Evolutionary conservation across 1,140 invertebrate genomes (phyloP).

Genomic region (Drosophila quadrilineata): DNA sequence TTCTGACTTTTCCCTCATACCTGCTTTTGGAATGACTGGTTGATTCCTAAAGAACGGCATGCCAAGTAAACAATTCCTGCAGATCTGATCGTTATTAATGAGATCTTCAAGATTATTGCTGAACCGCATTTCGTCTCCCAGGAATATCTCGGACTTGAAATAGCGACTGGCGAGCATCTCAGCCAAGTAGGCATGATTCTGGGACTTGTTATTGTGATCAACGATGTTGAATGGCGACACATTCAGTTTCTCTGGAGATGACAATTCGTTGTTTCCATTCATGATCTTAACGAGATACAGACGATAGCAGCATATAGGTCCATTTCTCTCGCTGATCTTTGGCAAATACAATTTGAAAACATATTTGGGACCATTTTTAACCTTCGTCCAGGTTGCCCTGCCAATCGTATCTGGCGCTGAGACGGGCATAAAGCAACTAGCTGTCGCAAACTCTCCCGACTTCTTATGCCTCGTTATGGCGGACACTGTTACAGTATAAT

Average conservation of each 20-base stretch:
- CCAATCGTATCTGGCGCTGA: conserved; percentile 86
- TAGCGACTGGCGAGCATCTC: conserved; percentile 88
- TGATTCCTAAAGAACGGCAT: conserved; percentile 43
- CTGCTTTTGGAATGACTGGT: conserved; percentile 7
- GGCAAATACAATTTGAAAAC: conserved; percentile 88
- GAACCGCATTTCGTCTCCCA: conserved; percentile 84
- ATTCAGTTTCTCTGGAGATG: conserved; percentile 85
- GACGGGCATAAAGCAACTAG: conserved; percentile 84
- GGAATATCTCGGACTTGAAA: conserved; percentile 84
- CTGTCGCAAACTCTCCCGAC: conserved; percentile 85
- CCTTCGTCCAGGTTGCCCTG: conserved; percentile 87
- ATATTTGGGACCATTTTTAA: conserved; percentile 85
- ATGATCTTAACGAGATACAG: conserved; percentile 89
- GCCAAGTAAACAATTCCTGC: conserved; percentile 57
- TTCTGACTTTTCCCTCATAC: no score
- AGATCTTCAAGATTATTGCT: conserved; percentile 52
- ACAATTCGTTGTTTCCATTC: conserved; percentile 85
- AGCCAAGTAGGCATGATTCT: conserved; percentile 89
- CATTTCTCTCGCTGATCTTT: conserved; percentile 90
- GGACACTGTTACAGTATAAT: conserved; percentile 88
- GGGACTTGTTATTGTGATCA: conserved; percentile 82
- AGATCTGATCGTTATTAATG: conserved; percentile 58
- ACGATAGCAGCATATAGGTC: conserved; percentile 92
- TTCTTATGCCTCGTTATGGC: conserved; percentile 88
- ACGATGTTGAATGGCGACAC: conserved; percentile 88